These are phyloP conservation scores for Caenorhabditis sp. DNA, from an alignment of 2,888 invertebrate species.

Conservation along the genomic window DNA sequence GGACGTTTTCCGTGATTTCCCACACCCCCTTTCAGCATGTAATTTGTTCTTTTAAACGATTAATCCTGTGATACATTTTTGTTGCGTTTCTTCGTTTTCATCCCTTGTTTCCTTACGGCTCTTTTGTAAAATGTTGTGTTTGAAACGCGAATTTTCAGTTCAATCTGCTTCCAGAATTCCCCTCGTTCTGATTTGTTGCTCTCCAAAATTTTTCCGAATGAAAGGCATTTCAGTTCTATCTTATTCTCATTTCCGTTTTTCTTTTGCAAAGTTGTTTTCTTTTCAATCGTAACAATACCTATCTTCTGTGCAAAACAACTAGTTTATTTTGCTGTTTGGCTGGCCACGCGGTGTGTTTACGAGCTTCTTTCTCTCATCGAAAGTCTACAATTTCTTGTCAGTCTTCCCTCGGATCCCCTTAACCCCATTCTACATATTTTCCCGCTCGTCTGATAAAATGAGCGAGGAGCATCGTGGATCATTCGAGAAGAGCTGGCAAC, in stretches of 20 bases:
- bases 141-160: too few relatives aligned
- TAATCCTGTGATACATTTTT: constrained; percentile 44
- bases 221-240: too few relatives aligned
- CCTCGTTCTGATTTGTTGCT: too few relatives aligned
- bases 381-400: constrained; percentile 18
- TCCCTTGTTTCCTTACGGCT: constrained; percentile 2
- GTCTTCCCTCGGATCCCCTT: not conserved
- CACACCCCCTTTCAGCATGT: constrained; percentile 16
- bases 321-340: constrained; percentile 15
- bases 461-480: constrained; percentile 14
- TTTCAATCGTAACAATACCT: constrained; percentile 5
- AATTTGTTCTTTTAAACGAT: constrained; percentile 37
- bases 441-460: not conserved
- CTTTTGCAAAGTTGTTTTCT: constrained; percentile 1
- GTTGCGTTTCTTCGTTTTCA: too few relatives aligned
- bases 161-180: too few relatives aligned
- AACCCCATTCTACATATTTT: not conserved
- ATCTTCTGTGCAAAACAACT: constrained; percentile 8
- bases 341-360: constrained; percentile 20
- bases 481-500: constrained; percentile 30
- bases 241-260: not conserved
- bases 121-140: constrained; percentile 33
- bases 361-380: not conserved
- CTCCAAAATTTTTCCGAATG: too few relatives aligned
- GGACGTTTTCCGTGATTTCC: too few relatives aligned